Percentiles rank a stretch among this genome's conserved stretches.
Evolutionary conservation across 2,888 invertebrate species (phyloP).

Genomic region (Byasa hedistus): DNA sequence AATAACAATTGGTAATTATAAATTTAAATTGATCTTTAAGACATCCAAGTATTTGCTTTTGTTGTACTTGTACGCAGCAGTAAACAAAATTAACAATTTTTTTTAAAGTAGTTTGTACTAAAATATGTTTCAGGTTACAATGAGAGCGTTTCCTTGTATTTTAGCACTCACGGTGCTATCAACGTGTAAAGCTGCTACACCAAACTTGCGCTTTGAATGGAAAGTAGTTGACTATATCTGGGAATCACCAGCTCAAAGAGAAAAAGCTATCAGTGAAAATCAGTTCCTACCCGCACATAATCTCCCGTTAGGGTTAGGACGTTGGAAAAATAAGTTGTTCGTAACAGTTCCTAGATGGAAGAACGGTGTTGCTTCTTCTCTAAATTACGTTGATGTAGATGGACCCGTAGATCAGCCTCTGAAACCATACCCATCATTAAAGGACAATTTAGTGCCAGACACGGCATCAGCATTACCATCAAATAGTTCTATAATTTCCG

Average conservation of each 20-base stretch:
- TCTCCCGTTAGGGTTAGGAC: slow-evolving; percentile 84
- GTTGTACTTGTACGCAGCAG: no score
- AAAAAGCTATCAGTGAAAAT: slow-evolving; percentile 80
- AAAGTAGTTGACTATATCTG: slow-evolving; percentile 84
- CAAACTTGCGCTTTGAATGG: slow-evolving; percentile 85
- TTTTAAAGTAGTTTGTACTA: not conserved
- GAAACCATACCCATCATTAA: slow-evolving; percentile 88
- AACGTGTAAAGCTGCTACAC: slow-evolving; percentile 65
- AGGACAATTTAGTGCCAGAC: slow-evolving; percentile 87
- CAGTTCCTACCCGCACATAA: slow-evolving; percentile 83
- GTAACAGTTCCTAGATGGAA: slow-evolving; percentile 86
- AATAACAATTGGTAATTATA: no score
- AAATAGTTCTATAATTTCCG: slow-evolving; percentile 84
- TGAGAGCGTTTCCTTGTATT: slow-evolving; percentile 48
- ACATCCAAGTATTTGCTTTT: no score
- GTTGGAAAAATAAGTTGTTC: slow-evolving; percentile 85
- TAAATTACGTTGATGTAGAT: slow-evolving; percentile 83
- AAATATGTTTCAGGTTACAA: slow-evolving; percentile 16
- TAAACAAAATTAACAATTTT: no score
- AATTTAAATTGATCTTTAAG: no score
- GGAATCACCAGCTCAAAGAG: slow-evolving; percentile 81
- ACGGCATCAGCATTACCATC: slow-evolving; percentile 67
- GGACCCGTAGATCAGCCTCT: slow-evolving; percentile 85
- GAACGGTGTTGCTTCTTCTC: slow-evolving; percentile 84
- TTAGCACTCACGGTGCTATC: slow-evolving; percentile 52